These are phyloP conservation scores for Cylloceria caligata DNA, from an alignment of 2,888 invertebrate genomes.

Conservation along the genomic window DNA sequence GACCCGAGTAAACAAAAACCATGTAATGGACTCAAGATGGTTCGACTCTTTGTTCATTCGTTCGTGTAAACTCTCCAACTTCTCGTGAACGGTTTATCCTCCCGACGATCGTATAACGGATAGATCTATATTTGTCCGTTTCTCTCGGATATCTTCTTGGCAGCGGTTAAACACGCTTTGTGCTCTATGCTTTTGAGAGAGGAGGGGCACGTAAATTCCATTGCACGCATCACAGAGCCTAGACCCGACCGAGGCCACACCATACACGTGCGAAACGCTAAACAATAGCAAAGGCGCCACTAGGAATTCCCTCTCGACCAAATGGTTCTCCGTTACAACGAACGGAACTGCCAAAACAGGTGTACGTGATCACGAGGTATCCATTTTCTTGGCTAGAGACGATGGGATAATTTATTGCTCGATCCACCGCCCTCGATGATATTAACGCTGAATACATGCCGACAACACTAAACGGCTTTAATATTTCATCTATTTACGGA, in stretches of 20 bases:
- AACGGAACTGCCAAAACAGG: slow-evolving; percentile 40
- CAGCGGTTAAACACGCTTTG: slow-evolving; percentile 41
- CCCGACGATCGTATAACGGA: slow-evolving; percentile 9
- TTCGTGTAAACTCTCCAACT: slow-evolving; percentile 29
- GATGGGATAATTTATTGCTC: slow-evolving; percentile 30
- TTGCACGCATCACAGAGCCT: slow-evolving; percentile 52
- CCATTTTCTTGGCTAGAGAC: slow-evolving; percentile 10
- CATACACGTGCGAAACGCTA: slow-evolving; percentile 45
- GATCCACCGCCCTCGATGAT: not conserved
- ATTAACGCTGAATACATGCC: slow-evolving; percentile 12
- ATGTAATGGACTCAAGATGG: not conserved
- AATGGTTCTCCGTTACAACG: slow-evolving; percentile 19
- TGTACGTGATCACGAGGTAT: slow-evolving; percentile 46
- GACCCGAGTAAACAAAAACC: not conserved
- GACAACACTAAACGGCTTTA: not conserved
- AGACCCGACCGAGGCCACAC: slow-evolving; percentile 51
- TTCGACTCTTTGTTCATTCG: not conserved
- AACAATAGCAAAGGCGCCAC: slow-evolving; percentile 56
- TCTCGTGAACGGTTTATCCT: slow-evolving; percentile 27
- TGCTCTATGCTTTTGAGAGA: not conserved
- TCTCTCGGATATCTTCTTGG: slow-evolving; percentile 34
- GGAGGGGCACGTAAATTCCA: slow-evolving; percentile 44
- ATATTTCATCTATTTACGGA: slow-evolving; percentile 33
- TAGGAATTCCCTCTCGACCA: slow-evolving; percentile 33
- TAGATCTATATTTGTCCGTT: not conserved